Conservation (phyloP, 2,113 vertebrate genomes). For the Indicator maculatus region DNA sequence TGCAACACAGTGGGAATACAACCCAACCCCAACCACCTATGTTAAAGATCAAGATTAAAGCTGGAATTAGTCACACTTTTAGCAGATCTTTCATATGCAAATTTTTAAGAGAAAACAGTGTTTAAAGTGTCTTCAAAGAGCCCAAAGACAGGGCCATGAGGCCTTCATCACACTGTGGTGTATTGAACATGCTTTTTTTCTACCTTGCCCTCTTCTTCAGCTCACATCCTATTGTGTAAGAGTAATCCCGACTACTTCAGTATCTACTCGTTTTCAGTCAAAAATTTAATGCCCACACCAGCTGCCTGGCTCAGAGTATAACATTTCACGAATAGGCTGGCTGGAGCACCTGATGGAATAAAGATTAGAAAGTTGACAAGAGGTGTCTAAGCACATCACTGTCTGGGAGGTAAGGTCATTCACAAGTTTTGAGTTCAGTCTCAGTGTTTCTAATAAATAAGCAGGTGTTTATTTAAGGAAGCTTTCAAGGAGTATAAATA, state of each 20-base stretch:
- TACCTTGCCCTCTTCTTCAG: not conserved
- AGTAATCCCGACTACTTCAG: slow-evolving; percentile 4
- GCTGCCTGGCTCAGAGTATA: not conserved
- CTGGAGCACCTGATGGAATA: slow-evolving; percentile 33
- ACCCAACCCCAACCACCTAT: not conserved
- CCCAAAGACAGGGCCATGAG: not conserved
- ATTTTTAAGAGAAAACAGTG: not conserved
- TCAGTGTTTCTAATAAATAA: slow-evolving; percentile 43
- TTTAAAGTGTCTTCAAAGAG: not conserved
- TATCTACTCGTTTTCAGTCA: slow-evolving; percentile 28
- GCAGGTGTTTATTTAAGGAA: slow-evolving; percentile 48
- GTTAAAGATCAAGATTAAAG: not conserved
- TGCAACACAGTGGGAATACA: not conserved
- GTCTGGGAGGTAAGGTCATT: not conserved
- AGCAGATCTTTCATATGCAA: not conserved
- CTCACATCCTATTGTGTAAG: not conserved
- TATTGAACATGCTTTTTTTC: not conserved
- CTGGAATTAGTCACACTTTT: not conserved
- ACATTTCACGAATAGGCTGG: slow-evolving; percentile 15
- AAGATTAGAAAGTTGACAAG: slow-evolving; percentile 14
- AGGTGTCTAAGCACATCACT: not conserved
- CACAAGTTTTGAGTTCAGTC: slow-evolving; percentile 2
- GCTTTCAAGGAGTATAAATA: slow-evolving; percentile 58
- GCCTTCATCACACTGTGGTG: not conserved
- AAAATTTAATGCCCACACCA: not conserved